Conservation (phyloP, 92 coral and sea anemone genomes). For the Meandrina meandrites region DNA sequence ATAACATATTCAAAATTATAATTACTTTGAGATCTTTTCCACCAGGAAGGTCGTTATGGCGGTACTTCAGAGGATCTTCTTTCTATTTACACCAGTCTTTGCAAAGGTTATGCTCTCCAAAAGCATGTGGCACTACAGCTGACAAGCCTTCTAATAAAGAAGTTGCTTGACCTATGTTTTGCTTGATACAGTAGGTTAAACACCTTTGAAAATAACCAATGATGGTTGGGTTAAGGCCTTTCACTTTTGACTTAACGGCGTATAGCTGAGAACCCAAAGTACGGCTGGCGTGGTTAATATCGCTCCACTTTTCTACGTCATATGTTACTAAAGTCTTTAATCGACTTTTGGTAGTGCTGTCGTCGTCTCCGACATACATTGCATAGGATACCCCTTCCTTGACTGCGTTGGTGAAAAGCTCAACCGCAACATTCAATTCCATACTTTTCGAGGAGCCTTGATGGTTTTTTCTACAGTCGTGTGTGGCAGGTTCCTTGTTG, state of each 20-base stretch:
- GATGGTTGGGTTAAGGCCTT: conserved; percentile 25
- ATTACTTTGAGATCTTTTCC: conserved; percentile 44
- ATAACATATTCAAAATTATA: too few species aligned
- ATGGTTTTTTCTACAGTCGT: conserved; percentile 49
- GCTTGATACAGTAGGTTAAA: conserved; percentile 45
- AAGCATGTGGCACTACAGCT: conserved; percentile 50
- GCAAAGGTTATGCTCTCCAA: conserved; percentile 47
- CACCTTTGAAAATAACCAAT: conserved; percentile 40
- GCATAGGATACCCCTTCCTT: too few species aligned
- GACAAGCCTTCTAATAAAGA: too few species aligned
- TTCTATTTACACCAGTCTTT: conserved; percentile 45
- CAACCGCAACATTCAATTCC: conserved; percentile 21
- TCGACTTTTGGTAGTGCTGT: conserved; percentile 29
- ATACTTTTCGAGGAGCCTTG: conserved; percentile 39
- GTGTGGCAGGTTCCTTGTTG: conserved; percentile 6
- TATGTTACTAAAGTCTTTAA: conserved; percentile 15
- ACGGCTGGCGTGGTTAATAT: conserved; percentile 48
- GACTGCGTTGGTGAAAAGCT: neutral
- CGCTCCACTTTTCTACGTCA: conserved; percentile 34
- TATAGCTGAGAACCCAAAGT: conserved; percentile 39
- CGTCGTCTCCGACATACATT: conserved; percentile 20
- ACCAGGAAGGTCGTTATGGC: conserved; percentile 34
- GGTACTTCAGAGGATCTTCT: conserved; percentile 16
- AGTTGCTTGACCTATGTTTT: conserved; percentile 43
- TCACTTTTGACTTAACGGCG: conserved; percentile 25